A percentile compares a stretch with the other conserved stretches of the same genome.
phyloP scores from a whole-genome alignment of 2,113 vertebrate species.

The Gila orcuttii region DNA sequence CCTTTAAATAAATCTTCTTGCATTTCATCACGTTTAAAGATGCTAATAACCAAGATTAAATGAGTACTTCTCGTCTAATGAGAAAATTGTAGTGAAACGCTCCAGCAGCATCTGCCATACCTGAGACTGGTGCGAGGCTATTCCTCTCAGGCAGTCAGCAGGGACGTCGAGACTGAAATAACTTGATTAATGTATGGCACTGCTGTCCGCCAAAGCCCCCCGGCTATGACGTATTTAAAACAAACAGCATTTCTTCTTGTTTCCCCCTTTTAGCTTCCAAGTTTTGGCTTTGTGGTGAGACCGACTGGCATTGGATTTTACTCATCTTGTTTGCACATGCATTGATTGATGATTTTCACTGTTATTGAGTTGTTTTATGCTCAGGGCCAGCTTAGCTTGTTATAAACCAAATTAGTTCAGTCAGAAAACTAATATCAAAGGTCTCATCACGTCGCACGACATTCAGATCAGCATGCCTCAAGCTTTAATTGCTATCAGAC shows the following conservation, averaged over 20 bases:
- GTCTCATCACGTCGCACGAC: background rate
- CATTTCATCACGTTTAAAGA: background rate
- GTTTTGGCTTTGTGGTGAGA: conserved; percentile 7
- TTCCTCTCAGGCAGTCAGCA: conserved; percentile 33
- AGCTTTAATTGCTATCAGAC: conserved; percentile 6
- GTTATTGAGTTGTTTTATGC: conserved; percentile 18
- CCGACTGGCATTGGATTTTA: background rate
- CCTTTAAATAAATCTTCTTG: background rate
- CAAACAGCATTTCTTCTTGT: conserved; percentile 33
- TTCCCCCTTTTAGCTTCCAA: conserved; percentile 5
- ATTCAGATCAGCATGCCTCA: background rate
- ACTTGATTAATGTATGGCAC: conserved; percentile 44
- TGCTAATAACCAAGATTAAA: background rate
- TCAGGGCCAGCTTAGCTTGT: conserved; percentile 18
- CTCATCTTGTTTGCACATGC: conserved; percentile 13
- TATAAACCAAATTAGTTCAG: conserved; percentile 35
- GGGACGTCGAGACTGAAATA: conserved; percentile 33
- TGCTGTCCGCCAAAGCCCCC: conserved; percentile 16
- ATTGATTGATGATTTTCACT: conserved; percentile 34
- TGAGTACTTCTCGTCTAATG: background rate
- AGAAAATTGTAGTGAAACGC: conserved; percentile 8
- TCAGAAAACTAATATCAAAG: conserved; percentile 18
- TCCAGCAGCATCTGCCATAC: conserved; percentile 24
- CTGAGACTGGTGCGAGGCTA: conserved; percentile 8
- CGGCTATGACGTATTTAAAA: conserved; percentile 39